Percentiles rank a stretch among this genome's conserved stretches.
Conservation (phyloP, 1,140 invertebrate species). For the Drosophila obscura region DNA sequence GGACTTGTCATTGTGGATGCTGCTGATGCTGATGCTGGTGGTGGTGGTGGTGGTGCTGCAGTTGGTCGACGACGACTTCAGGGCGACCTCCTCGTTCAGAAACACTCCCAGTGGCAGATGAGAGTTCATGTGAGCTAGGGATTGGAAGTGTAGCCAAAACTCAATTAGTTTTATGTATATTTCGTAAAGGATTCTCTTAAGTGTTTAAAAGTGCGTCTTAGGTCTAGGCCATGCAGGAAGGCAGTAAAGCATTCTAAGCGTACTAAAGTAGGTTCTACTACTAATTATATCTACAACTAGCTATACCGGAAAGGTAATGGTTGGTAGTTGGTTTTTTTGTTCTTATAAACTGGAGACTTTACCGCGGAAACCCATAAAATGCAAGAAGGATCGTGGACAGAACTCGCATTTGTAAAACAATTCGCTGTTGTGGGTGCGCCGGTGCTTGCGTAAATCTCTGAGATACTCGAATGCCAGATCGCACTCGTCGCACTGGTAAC, state of each 20-base stretch:
- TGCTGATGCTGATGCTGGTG: neutral
- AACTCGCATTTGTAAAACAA: constrained; percentile 86
- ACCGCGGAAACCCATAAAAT: constrained; percentile 84
- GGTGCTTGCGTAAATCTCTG: constrained; percentile 85
- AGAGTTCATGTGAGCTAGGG: constrained; percentile 66
- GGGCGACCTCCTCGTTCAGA: constrained; percentile 33
- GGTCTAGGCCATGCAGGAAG: constrained; percentile 29
- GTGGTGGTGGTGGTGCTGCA: constrained; percentile 7
- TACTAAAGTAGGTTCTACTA: too few relatives aligned
- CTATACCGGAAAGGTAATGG: neutral
- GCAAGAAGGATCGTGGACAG: constrained; percentile 86
- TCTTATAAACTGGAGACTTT: constrained; percentile 35
- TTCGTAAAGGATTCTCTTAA: neutral
- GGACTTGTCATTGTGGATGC: constrained; percentile 1
- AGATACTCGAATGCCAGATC: constrained; percentile 85
- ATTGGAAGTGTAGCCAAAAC: constrained; percentile 6
- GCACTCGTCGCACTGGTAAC: constrained; percentile 85
- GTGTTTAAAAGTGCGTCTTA: constrained; percentile 7
- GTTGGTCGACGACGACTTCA: constrained; percentile 24
- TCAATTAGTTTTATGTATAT: neutral
- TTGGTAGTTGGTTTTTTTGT: neutral
- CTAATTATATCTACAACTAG: constrained; percentile 8
- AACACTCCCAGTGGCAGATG: constrained; percentile 66
- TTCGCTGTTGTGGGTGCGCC: constrained; percentile 86
- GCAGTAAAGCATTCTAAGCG: neutral